These are phyloP conservation scores for Denticeps clupeoides DNA, from an alignment of 2,797 vertebrate genomes.

Conservation along the genomic window DNA sequence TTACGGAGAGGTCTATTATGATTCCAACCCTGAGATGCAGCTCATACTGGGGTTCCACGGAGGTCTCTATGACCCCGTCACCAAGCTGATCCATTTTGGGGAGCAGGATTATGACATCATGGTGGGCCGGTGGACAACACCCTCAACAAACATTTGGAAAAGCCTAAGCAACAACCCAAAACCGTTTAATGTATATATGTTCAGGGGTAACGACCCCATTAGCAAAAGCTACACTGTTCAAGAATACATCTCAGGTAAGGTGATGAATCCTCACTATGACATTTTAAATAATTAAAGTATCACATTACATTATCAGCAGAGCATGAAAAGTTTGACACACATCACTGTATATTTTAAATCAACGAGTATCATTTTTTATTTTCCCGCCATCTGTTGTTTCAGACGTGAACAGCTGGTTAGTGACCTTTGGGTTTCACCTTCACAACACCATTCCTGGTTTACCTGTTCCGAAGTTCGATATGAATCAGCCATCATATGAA, in stretches of 20 bases:
- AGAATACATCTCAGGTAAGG: constrained; percentile 91
- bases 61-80: constrained; percentile 88
- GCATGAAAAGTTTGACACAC: background rate
- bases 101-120: constrained; percentile 93
- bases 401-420: constrained; percentile 99
- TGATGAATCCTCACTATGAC: background rate
- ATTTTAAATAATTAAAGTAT: too few species aligned
- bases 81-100: constrained; percentile 91
- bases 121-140: constrained; percentile 90
- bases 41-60: constrained; percentile 94
- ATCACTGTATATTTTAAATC: too few species aligned
- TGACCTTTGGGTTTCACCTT: constrained; percentile 98
- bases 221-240: constrained; percentile 91
- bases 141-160: constrained; percentile 86
- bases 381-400: too few species aligned
- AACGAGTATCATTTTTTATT: too few species aligned
- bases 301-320: too few species aligned
- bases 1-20: constrained; percentile 92
- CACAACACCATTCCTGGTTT: constrained; percentile 97
- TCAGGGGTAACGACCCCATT: constrained; percentile 94
- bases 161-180: constrained; percentile 78
- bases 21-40: constrained; percentile 95
- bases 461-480: constrained; percentile 84
- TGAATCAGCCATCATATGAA: constrained; percentile 87
- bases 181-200: constrained; percentile 97